Percentiles rank a stretch among this genome's conserved stretches.
Evolutionary conservation across 2,797 vertebrate genomes (phyloP).

Genomic region (Rhodeus uyekii): DNA sequence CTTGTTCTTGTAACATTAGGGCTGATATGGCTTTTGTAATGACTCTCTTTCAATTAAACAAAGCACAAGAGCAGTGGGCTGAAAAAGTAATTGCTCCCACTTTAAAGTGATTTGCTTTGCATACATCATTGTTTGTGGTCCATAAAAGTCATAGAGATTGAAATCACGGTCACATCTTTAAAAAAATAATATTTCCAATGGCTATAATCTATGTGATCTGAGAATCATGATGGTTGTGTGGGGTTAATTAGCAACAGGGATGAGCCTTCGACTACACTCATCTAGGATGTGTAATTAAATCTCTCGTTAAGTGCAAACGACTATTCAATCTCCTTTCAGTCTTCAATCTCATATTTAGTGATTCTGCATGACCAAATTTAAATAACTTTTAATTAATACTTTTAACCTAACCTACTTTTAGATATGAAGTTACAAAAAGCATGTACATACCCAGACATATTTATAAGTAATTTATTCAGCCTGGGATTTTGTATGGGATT

Average conservation of each 20-base stretch:
- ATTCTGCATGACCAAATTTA: not conserved
- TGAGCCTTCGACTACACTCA: conserved; percentile 64
- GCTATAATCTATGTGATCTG: conserved; percentile 76
- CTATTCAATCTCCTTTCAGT: conserved; percentile 41
- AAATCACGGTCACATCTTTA: conserved; percentile 51
- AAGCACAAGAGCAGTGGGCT: conserved; percentile 49
- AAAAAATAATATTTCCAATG: conserved; percentile 80
- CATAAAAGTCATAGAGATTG: conserved; percentile 53
- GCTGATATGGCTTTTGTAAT: conserved; percentile 51
- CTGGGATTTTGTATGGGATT: not conserved
- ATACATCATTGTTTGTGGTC: conserved; percentile 59
- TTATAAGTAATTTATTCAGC: not conserved
- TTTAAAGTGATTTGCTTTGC: conserved; percentile 58
- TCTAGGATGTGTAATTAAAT: conserved; percentile 62
- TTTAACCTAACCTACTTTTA: not conserved
- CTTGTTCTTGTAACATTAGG: conserved; percentile 49
- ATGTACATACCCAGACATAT: not conserved
- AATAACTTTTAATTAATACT: not conserved
- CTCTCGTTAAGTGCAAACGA: conserved; percentile 51
- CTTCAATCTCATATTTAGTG: not conserved
- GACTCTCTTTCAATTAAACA: conserved; percentile 60
- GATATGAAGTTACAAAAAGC: not conserved
- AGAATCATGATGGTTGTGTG: conserved; percentile 66
- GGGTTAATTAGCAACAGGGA: conserved; percentile 83
- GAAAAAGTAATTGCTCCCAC: conserved; percentile 54